Evolutionary conservation across 1,140 invertebrate genomes (phyloP).

Genomic region (Temnothorax curvispinosus): DNA sequence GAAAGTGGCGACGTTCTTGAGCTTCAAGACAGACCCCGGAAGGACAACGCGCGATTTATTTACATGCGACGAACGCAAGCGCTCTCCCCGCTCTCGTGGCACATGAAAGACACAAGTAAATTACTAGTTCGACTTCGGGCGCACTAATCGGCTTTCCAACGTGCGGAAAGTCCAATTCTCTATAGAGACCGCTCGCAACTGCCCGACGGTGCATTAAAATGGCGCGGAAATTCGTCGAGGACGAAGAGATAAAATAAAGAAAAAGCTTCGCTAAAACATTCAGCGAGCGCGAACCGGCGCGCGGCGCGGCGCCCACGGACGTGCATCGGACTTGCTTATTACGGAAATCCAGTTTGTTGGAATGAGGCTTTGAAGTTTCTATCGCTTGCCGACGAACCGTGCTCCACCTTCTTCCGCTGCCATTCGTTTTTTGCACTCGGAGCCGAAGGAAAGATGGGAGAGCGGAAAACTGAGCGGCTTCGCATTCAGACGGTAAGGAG

Average conservation of each 20-base stretch:
- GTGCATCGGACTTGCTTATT: slow-evolving; percentile 65
- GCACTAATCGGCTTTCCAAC: slow-evolving; percentile 61
- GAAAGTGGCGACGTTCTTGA: slow-evolving; percentile 27
- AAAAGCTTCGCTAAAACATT: neutral
- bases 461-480: slow-evolving; percentile 50
- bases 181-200: slow-evolving; percentile 3
- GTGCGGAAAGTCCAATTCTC: slow-evolving; percentile 33
- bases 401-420: slow-evolving; percentile 28
- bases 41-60: slow-evolving; percentile 63
- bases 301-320: neutral
- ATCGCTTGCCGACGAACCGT: slow-evolving; percentile 47
- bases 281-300: slow-evolving; percentile 7
- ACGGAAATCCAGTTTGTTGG: slow-evolving; percentile 67
- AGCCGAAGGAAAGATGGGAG: slow-evolving; percentile 22
- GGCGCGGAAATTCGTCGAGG: slow-evolving; percentile 1
- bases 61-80: slow-evolving; percentile 29
- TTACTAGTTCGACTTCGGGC: slow-evolving; percentile 50
- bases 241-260: slow-evolving; percentile 29
- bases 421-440: neutral
- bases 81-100: neutral
- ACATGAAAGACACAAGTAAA: slow-evolving; percentile 51
- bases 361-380: slow-evolving; percentile 71
- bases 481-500: slow-evolving; percentile 57
- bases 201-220: slow-evolving; percentile 44
- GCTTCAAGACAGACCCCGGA: slow-evolving; percentile 16